Base-by-base conservation (phyloP, 2,113 vertebrate genomes). In the Psophia crepitans region DNA sequence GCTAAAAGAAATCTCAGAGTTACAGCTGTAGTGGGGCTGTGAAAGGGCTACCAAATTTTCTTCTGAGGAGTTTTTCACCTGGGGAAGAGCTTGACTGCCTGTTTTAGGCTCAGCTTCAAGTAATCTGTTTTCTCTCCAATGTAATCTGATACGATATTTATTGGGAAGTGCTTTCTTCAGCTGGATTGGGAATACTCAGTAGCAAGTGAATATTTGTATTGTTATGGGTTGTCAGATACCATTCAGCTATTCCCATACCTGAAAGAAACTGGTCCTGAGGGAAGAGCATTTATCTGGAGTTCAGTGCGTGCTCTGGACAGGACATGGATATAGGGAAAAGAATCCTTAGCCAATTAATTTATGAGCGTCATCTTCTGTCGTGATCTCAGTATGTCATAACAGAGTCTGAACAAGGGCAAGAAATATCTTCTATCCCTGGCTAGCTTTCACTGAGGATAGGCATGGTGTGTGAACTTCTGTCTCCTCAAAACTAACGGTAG, bases 341-440 rank as follows among this genome's bases (percentile, higher is more conserved):
- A 70, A 49, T 61, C 30, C 43, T 53, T 69, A 69, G 48, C 32
- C 37, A 48, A 27, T 80, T 89, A 48, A 35, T 86, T 90, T 89
- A 12, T 86, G 56, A 57, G 37, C 28, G n/a, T 65, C 44, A 66
- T 89, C 39, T 75, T n/a, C 66, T 85, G 0, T 73, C 0, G 0
- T 61, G 37, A 74, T 65, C 48, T 23, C 23, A 26, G 6, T 63
- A 21, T 68, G 41, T 74, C 9, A 3, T 56, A 65, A 51, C 41
- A 61, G 13, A 43, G 60, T 82, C 43, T 75, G 65, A 75, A 63
- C 0, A 2, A 56, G 41, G 41, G 41, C 35, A 80, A 61, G 68
- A 37, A 90, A 58, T 8, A 14, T 24, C 64, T 21, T 64, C 33
- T 49, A 0, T 64, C 20, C 21, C 12, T 80, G 48, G 5, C 23